Percentiles rank a stretch among this genome's conserved stretches.
phyloP scores from a whole-genome alignment of 2,888 invertebrate genomes.

The Liopterus haemorrhoidalis region DNA sequence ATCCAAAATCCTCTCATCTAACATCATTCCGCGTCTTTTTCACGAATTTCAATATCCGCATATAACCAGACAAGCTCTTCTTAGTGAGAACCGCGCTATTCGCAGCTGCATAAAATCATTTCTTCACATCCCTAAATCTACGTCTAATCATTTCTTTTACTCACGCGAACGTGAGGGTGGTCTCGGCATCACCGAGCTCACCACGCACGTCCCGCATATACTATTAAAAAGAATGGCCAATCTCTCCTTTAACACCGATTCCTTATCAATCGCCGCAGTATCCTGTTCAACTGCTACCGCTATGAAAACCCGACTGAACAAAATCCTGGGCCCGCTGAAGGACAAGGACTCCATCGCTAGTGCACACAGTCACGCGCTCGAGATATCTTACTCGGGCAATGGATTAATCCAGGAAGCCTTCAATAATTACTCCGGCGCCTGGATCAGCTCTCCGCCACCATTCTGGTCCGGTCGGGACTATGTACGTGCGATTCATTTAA shows the following conservation, averaged over 20 bases:
- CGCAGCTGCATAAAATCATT: background rate
- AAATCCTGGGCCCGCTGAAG: constrained; percentile 5
- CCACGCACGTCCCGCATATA: background rate
- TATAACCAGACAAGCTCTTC: background rate
- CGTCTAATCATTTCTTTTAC: background rate
- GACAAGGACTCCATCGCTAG: background rate
- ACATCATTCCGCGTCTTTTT: constrained; percentile 1
- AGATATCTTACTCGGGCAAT: background rate
- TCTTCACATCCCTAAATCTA: background rate
- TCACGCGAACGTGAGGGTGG: background rate
- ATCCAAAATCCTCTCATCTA: background rate
- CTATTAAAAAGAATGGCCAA: background rate
- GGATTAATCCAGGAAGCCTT: background rate
- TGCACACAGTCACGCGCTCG: background rate
- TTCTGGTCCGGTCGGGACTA: constrained; percentile 20
- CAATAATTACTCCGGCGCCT: background rate
- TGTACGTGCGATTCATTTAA: constrained; percentile 12
- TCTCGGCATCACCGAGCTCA: background rate
- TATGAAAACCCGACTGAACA: background rate
- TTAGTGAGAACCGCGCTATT: background rate
- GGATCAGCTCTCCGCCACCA: constrained; percentile 14
- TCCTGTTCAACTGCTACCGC: background rate
- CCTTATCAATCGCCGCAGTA: background rate
- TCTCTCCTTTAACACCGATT: background rate
- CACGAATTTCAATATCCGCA: background rate